Percentiles rank a stretch among this genome's conserved stretches.
phyloP scores from a whole-genome alignment of 2,888 invertebrate genomes.

The Tetropium fuscum region DNA sequence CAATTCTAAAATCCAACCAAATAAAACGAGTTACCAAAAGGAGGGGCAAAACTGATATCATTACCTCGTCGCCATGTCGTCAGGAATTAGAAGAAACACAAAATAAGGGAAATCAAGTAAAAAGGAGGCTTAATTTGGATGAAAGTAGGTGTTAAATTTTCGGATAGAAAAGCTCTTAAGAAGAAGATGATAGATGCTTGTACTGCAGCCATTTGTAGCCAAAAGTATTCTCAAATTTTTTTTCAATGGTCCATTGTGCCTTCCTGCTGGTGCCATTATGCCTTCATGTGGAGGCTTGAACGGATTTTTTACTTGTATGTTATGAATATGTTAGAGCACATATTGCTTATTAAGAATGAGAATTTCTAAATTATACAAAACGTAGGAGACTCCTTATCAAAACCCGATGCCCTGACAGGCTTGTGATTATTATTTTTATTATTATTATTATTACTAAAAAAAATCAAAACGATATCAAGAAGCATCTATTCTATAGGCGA shows the following conservation, averaged over 20 bases:
- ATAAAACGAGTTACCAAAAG: slow-evolving; percentile 9
- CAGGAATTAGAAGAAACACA: slow-evolving; percentile 7
- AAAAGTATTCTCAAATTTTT: background rate
- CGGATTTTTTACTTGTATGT: no score
- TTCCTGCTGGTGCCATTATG: background rate
- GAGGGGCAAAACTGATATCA: slow-evolving; percentile 5
- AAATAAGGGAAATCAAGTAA: slow-evolving; percentile 4
- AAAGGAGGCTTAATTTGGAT: slow-evolving; percentile 4
- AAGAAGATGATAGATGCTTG: background rate
- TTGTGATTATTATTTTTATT: no score
- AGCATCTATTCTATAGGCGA: background rate
- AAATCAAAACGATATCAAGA: background rate
- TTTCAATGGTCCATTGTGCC: slow-evolving; percentile 1
- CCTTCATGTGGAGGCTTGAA: slow-evolving; percentile 9
- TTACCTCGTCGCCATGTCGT: slow-evolving; percentile 5
- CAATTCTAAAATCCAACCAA: slow-evolving; percentile 7
- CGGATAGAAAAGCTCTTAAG: background rate
- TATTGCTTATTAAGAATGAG: no score
- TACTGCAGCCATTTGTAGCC: background rate
- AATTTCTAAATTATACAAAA: no score
- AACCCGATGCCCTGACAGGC: no score
- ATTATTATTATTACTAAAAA: no score
- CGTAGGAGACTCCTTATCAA: no score
- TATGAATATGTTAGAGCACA: no score
- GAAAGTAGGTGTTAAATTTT: background rate